phyloP scores from a whole-genome alignment of 2,113 vertebrate species.

The Caranx melampygus region DNA sequence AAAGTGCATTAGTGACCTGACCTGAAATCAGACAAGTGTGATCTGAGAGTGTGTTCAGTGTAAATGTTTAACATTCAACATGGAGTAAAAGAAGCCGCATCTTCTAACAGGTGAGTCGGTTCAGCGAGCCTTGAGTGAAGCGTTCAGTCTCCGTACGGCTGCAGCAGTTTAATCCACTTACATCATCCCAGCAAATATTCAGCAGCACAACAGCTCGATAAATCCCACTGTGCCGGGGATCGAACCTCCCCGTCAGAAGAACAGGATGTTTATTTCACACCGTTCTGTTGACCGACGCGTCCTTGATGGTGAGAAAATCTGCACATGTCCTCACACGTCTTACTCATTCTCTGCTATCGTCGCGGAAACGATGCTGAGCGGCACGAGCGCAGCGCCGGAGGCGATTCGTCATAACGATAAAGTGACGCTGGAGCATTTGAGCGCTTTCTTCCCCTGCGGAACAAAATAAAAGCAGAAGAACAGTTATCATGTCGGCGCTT shows the following conservation, averaged over 20 bases:
- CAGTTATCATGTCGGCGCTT: constrained; percentile 48
- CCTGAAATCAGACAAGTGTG: background rate
- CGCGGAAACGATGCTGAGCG: constrained; percentile 36
- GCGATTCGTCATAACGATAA: constrained; percentile 60
- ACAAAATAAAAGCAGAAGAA: constrained; percentile 58
- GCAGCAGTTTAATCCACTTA: constrained; percentile 18
- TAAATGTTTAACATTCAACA: background rate
- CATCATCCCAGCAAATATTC: background rate
- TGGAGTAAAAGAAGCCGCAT: background rate
- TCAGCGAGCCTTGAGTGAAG: background rate
- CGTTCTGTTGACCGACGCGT: constrained; percentile 21
- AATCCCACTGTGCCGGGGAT: constrained; percentile 3
- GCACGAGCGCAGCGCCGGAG: constrained; percentile 27
- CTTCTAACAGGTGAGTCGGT: background rate
- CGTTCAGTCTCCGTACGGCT: background rate
- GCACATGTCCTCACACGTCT: constrained; percentile 38
- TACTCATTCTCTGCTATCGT: constrained; percentile 42
- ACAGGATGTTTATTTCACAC: background rate
- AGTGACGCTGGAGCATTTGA: constrained; percentile 52
- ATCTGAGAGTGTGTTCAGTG: no score
- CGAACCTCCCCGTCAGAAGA: background rate
- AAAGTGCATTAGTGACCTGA: background rate
- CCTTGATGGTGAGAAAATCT: constrained; percentile 27
- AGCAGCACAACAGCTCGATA: constrained; percentile 3
- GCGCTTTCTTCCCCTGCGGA: constrained; percentile 39